Base-by-base conservation (phyloP, 2,797 vertebrate genomes). In the Sebastes vulpes region DNA sequence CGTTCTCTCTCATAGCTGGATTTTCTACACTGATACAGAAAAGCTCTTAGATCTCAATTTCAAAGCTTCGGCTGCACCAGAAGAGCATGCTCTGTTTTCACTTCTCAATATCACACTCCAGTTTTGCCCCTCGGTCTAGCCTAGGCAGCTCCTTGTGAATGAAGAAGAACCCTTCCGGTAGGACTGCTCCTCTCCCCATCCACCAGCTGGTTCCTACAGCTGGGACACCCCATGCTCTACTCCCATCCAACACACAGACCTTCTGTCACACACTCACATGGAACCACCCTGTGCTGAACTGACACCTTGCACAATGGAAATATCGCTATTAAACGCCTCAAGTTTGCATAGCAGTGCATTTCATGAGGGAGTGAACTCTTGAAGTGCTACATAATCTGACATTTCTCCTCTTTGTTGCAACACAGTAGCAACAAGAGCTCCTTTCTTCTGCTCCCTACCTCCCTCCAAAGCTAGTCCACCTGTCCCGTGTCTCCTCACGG, bases 121-220 rank as follows among this genome's bases (percentile, higher is more conserved):
- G 42, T 60, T 81, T 81, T 72, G 73, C 53, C 82, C 72, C 79
- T 72, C 72, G 53, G 67, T 85, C 75, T 76, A 59, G 63, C 72
- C 79, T 72, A 8, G 66, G 52, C 58, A 74, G 66, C 76, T 90
- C 84, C 85, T 93, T 83, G n/a, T 86, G 90, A 93, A 94, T 89
- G 92, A 83, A 89, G 91, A 79, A 91, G 25, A 87, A 21, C 82
- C 86, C 84, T 93, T 94, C 93, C 87, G 86, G 87, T 85, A 89
- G 71, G 73, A 77, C 85, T 68, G 90, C 57, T 83, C 84, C 85
- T 88, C 86, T 86, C 84, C 74, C 88, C 79, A 82, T 78, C 91
- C 88, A 93, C 95, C 94, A 95, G 94, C 93, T 96, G 95, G 90
- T 92, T 93, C 78, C 85, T 93, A 94, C 94, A 94, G 94, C 94